Conservation (phyloP, 2,797 vertebrate genomes). For the Peromyscus attwateri region DNA sequence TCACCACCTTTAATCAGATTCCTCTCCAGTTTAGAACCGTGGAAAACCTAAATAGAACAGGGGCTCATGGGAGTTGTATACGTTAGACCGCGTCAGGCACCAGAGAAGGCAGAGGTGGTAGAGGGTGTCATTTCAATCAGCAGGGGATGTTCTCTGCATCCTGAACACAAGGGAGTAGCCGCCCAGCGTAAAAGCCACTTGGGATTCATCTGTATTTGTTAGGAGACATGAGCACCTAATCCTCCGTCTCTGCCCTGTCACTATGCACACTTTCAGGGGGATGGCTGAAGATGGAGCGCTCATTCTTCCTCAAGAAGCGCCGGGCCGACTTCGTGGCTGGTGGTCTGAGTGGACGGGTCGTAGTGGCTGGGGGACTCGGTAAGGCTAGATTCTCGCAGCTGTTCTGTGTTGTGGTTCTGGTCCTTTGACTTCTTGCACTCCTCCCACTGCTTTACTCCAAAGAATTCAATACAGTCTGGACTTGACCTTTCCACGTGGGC, state of each 20-base stretch:
- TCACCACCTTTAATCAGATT: not conserved
- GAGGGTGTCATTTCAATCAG: not conserved
- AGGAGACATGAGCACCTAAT: not conserved
- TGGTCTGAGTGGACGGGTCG: slow-evolving; percentile 93
- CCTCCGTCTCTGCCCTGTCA: not conserved
- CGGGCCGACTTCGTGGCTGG: slow-evolving; percentile 96
- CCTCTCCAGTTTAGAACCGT: not conserved
- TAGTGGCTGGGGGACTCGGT: slow-evolving; percentile 97
- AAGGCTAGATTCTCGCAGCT: slow-evolving; percentile 73
- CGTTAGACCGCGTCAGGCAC: not conserved
- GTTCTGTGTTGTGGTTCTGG: not conserved
- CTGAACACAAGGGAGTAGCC: not conserved
- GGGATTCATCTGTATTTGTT: not conserved
- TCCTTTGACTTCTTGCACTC: not conserved
- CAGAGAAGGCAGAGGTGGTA: not conserved
- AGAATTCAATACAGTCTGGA: not conserved
- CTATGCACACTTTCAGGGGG: slow-evolving; percentile 86
- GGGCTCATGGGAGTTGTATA: not conserved
- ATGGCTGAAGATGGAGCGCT: slow-evolving; percentile 96
- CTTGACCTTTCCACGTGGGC: not conserved
- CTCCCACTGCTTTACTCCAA: not conserved
- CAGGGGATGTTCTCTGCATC: not conserved
- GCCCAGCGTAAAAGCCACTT: not conserved
- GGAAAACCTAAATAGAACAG: not conserved
- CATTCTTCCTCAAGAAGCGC: slow-evolving; percentile 94